Percentiles rank a stretch among this genome's conserved stretches.
Conservation (phyloP, 2,888 invertebrate species). For the Acleris holmiana region DNA sequence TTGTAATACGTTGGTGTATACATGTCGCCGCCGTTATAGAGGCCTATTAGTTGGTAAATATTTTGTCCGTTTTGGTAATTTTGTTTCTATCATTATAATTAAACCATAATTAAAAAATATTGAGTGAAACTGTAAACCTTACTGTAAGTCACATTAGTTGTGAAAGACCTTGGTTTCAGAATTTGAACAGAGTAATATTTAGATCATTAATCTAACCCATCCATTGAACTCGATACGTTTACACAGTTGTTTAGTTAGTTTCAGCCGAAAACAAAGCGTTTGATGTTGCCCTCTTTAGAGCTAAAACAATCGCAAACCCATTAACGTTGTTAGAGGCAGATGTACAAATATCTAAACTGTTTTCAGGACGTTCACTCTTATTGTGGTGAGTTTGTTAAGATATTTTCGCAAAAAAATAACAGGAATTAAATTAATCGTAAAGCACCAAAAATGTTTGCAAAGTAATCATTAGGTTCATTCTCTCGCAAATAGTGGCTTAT, state of each 20-base stretch:
- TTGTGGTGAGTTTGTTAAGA: not conserved
- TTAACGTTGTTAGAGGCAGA: conserved; percentile 56
- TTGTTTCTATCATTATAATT: not conserved
- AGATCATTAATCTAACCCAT: conserved; percentile 23
- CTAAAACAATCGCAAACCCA: conserved; percentile 50
- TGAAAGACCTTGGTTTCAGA: not conserved
- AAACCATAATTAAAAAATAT: not conserved
- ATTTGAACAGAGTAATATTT: conserved; percentile 23
- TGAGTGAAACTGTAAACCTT: not conserved
- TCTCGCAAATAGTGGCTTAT: no score
- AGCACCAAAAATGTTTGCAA: no score
- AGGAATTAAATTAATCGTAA: no score
- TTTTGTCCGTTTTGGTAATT: conserved; percentile 13
- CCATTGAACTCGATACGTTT: conserved; percentile 45
- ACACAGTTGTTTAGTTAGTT: conserved; percentile 54
- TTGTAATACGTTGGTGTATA: conserved; percentile 48
- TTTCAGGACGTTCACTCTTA: conserved; percentile 31
- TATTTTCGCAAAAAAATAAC: not conserved
- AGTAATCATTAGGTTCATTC: no score
- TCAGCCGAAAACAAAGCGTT: conserved; percentile 56
- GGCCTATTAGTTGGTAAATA: conserved; percentile 25
- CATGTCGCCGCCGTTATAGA: conserved; percentile 40
- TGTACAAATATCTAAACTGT: conserved; percentile 53
- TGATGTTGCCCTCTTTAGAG: conserved; percentile 60
- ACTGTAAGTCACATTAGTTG: no score